Evolutionary conservation across 2,797 vertebrate species (phyloP).

Genomic region (Lacerta agilis): DNA sequence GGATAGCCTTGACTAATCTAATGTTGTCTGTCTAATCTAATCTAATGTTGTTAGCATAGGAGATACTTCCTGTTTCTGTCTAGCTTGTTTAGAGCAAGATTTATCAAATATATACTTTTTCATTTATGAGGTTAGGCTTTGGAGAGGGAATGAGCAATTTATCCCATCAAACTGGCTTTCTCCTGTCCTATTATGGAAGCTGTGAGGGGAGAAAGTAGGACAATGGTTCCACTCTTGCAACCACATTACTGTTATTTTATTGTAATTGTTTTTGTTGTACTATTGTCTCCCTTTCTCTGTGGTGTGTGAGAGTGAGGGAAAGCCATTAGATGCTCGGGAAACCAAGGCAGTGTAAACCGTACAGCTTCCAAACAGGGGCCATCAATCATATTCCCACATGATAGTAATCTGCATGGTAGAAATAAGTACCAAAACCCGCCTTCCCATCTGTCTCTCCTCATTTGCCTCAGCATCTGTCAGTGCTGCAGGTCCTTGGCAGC

Average conservation of each 20-base stretch:
- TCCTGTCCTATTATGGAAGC: not conserved
- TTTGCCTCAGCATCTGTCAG: not conserved
- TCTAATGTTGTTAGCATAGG: not conserved
- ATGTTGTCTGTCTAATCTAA: not conserved
- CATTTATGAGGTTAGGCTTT: rapidly evolving
- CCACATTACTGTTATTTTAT: not conserved
- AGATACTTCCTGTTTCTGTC: not conserved
- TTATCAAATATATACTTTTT: not conserved
- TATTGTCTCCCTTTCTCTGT: not conserved
- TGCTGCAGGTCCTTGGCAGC: not conserved
- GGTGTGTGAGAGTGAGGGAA: too few relatives aligned
- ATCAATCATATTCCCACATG: not conserved
- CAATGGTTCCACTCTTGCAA: not conserved
- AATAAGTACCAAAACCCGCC: not conserved
- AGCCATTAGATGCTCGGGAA: too few relatives aligned
- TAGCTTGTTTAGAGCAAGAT: not conserved
- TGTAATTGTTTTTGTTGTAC: not conserved
- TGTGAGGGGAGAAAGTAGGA: not conserved
- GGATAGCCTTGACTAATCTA: not conserved
- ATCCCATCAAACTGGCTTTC: not conserved
- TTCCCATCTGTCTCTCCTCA: not conserved
- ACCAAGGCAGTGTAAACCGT: too few relatives aligned
- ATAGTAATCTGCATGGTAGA: not conserved
- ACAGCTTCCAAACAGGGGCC: not conserved
- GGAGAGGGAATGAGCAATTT: not conserved